phyloP scores from a whole-genome alignment of 1,140 invertebrate genomes.

The Scaptomyza montana region DNA sequence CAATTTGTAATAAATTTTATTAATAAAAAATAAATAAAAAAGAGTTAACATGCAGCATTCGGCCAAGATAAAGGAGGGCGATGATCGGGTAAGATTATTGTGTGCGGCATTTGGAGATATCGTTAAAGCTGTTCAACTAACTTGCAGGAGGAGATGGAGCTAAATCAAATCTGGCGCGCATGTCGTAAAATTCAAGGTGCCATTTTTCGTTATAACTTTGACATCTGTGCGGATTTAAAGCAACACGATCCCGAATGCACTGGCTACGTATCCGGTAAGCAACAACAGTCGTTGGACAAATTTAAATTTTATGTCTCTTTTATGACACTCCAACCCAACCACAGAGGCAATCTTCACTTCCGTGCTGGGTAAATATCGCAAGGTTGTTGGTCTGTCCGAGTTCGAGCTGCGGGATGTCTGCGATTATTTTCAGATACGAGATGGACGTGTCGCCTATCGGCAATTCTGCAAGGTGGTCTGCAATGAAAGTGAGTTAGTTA shows the following conservation, averaged over 20 bases:
- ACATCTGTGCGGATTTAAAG: slow-evolving; percentile 88
- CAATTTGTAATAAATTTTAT: slow-evolving; percentile 30
- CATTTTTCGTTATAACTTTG: slow-evolving; percentile 87
- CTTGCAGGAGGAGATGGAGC: slow-evolving; percentile 66
- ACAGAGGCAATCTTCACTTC: slow-evolving; percentile 89
- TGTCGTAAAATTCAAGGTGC: slow-evolving; percentile 90
- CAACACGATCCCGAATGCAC: slow-evolving; percentile 87
- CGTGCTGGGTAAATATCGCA: slow-evolving; percentile 87
- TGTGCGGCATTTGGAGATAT: neutral
- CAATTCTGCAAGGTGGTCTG: slow-evolving; percentile 89
- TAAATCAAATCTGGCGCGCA: slow-evolving; percentile 87
- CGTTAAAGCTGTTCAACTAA: slow-evolving; percentile 49
- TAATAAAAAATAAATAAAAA: slow-evolving; percentile 38
- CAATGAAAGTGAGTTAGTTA: slow-evolving; percentile 84
- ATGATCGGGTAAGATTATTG: slow-evolving; percentile 61
- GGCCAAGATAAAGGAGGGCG: slow-evolving; percentile 68
- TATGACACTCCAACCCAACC: slow-evolving; percentile 26
- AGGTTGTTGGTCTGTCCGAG: slow-evolving; percentile 87
- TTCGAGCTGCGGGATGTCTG: slow-evolving; percentile 88
- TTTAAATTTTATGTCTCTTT: slow-evolving; percentile 50
- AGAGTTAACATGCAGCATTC: slow-evolving; percentile 65
- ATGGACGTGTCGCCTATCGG: slow-evolving; percentile 88
- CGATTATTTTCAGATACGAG: slow-evolving; percentile 89
- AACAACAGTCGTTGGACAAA: slow-evolving; percentile 6
- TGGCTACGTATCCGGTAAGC: slow-evolving; percentile 87